Conservation (phyloP, 2,797 vertebrate genomes). For the Pseudochaenichthys georgianus region DNA sequence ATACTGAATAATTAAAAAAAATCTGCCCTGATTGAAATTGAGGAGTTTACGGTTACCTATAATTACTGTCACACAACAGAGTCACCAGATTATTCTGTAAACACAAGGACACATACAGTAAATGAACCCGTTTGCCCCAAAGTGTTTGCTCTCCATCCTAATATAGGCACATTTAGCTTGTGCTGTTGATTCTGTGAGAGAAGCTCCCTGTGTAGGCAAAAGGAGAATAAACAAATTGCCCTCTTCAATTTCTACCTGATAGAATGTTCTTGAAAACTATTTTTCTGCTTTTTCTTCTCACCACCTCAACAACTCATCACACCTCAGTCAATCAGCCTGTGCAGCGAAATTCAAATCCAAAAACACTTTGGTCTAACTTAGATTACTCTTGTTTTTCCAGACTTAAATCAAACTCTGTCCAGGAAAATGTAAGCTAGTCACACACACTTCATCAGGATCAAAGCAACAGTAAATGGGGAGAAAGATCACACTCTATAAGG, state of each 20-base stretch:
- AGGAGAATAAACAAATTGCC: too few relatives aligned
- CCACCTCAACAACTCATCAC: slow-evolving; percentile 9
- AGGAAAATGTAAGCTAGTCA: slow-evolving; percentile 3
- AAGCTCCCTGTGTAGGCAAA: too few relatives aligned
- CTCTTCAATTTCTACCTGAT: slow-evolving; percentile 11
- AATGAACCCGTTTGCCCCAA: slow-evolving; percentile 2
- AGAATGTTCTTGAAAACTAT: slow-evolving; percentile 19
- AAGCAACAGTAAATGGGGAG: slow-evolving; percentile 5
- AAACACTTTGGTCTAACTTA: background rate
- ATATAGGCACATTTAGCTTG: slow-evolving; percentile 38
- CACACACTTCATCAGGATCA: background rate
- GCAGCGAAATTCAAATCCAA: slow-evolving; percentile 14
- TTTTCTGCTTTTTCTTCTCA: background rate
- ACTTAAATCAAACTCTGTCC: slow-evolving; percentile 16
- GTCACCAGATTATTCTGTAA: background rate
- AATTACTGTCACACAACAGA: slow-evolving; percentile 13
- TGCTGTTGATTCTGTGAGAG: too few relatives aligned
- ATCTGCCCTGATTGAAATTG: background rate
- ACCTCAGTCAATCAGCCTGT: slow-evolving; percentile 2
- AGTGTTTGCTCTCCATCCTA: slow-evolving; percentile 13
- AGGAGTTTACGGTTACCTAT: background rate
- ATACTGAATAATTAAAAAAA: background rate
- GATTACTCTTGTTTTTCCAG: background rate
- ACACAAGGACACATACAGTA: slow-evolving; percentile 14
- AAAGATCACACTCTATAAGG: slow-evolving; percentile 3